Conservation (phyloP, 2,797 vertebrate genomes). For the Leptatherina wallacei region DNA sequence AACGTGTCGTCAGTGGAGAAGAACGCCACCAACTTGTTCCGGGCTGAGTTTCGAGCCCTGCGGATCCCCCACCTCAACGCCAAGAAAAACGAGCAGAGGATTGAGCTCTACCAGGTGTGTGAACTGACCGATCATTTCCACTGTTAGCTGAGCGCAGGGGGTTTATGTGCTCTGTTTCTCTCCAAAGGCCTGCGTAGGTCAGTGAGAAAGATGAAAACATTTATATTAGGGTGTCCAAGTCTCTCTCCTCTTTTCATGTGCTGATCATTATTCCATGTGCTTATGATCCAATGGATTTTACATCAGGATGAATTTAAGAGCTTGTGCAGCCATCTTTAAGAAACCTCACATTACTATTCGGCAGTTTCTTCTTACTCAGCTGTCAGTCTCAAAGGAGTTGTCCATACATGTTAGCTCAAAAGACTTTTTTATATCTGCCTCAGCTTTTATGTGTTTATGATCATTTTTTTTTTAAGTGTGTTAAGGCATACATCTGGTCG, state of each 20-base stretch:
- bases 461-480: conserved; percentile 34
- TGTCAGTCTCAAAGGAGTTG: conserved; percentile 64
- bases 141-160: conserved; percentile 52
- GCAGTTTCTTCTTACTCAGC: conserved; percentile 56
- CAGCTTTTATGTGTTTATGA: conserved; percentile 51
- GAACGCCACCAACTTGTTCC: conserved; percentile 95
- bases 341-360: conserved; percentile 68
- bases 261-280: conserved; percentile 82
- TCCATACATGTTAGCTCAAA: conserved; percentile 58
- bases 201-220: conserved; percentile 73
- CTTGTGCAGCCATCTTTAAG: conserved; percentile 67
- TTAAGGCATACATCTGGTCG: conserved; percentile 53
- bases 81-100: conserved; percentile 93
- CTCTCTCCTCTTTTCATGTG: conserved; percentile 51
- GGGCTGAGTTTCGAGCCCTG: conserved; percentile 94
- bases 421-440: conserved; percentile 36
- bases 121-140: conserved; percentile 57
- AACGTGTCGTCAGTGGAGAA: conserved; percentile 96
- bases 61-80: conserved; percentile 90
- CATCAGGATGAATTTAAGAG: conserved; percentile 75
- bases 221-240: conserved; percentile 74
- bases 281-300: conserved; percentile 73
- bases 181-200: conserved; percentile 56
- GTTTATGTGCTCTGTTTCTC: conserved; percentile 51
- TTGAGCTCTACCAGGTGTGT: conserved; percentile 96